Conservation (phyloP, 2,113 vertebrate species). For the Xenopus laevis region DNA sequence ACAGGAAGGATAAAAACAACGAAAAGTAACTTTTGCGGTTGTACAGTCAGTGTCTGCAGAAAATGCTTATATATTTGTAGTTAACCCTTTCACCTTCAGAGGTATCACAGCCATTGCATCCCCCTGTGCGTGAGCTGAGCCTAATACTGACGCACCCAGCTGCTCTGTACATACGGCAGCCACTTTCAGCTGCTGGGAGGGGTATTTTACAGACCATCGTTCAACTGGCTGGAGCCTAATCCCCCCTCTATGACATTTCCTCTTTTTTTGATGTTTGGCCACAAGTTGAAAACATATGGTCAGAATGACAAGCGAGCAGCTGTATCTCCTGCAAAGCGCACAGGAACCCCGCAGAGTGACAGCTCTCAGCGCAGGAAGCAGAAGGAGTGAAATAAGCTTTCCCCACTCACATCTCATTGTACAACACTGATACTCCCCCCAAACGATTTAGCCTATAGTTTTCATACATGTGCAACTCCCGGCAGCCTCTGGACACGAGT, state of each 20-base stretch:
- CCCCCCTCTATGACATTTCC: conserved; percentile 5
- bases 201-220: conserved; percentile 1
- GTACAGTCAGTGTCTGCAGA: too few relatives aligned
- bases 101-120: too few relatives aligned
- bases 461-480: too few relatives aligned
- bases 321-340: neutral
- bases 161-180: neutral
- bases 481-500: too few relatives aligned
- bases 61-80: too few relatives aligned
- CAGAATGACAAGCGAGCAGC: neutral
- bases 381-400: neutral
- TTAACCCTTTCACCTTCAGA: too few relatives aligned
- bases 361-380: neutral
- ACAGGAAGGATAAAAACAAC: too few relatives aligned
- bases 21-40: too few relatives aligned
- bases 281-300: conserved; percentile 30
- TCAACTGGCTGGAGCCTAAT: neutral
- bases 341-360: neutral
- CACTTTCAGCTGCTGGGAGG: neutral
- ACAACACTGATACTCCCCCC: too few relatives aligned
- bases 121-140: too few relatives aligned
- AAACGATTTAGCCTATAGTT: too few relatives aligned
- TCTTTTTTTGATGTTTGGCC: conserved; percentile 6
- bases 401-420: too few relatives aligned
- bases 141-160: neutral